Percentiles rank a stretch among this genome's conserved stretches.
phyloP scores from a whole-genome alignment of 2,113 vertebrate species.

The Garra rufa region DNA sequence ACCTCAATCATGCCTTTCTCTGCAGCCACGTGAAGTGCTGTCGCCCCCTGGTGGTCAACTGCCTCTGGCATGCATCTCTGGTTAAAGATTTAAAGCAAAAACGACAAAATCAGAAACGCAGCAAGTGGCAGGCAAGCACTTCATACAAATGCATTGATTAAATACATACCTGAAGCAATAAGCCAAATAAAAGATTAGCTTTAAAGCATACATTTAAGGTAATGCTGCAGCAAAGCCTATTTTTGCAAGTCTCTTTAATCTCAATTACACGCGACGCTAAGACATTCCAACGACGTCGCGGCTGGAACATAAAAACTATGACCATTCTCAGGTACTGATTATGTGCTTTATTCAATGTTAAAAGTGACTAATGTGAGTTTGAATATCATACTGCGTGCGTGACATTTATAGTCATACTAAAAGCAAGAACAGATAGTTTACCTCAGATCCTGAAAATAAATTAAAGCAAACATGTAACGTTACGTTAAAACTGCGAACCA shows the following conservation, averaged over 20 bases:
- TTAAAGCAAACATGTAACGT: too few species aligned
- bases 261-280: too few species aligned
- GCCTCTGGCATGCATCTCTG: slow-evolving; percentile 76
- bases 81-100: slow-evolving; percentile 25
- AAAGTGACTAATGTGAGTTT: too few species aligned
- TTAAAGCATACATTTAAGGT: neutral
- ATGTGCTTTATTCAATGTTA: too few species aligned
- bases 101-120: neutral
- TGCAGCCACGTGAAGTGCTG: slow-evolving; percentile 78
- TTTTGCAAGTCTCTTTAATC: slow-evolving; percentile 26
- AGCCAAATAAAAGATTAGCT: neutral
- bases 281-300: too few species aligned
- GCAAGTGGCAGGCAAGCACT: neutral
- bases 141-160: neutral
- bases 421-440: too few species aligned
- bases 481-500: too few species aligned
- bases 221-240: neutral
- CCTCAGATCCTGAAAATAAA: too few species aligned
- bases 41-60: slow-evolving; percentile 76
- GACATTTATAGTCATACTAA: too few species aligned
- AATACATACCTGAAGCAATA: neutral
- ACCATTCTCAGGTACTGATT: too few species aligned
- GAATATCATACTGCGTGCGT: too few species aligned
- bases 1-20: slow-evolving; percentile 76
- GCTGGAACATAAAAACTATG: too few species aligned